Evolutionary conservation across 2,797 vertebrate species (phyloP), one percentile per base, ranked within the genome.

Genomic region (Botia kubotai): DNA sequence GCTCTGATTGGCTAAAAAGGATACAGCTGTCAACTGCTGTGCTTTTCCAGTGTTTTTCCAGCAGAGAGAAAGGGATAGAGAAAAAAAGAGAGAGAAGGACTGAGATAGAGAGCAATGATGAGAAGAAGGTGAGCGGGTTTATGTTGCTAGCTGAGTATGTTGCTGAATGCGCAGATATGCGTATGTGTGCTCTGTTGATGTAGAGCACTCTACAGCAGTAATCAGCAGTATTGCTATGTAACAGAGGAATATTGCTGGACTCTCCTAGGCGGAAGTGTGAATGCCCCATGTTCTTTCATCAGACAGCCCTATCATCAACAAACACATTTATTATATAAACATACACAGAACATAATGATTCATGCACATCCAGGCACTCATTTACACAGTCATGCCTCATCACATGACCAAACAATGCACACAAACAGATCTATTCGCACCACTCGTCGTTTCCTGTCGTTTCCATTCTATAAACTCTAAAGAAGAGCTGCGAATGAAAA

Each of bases 11-110:
- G 93, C 89, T 89, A 83, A 91, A 89, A 90, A 92, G 91, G 90
- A 90, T 76, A 66, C 92, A 91, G 89, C 90, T 92, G 91, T 94
- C 91, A 93, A 93, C 91, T 92, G 89, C 91, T 89, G 88, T 88
- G 84, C 79, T 88, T 87, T 90, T 87, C 74, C 85, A 87, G 87
- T 90, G 87, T 86, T 92, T 90, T 90, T 90, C 85, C 86, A 85
- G 70, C 36, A 73, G 26, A 65, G 50, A 72, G 23, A 82, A 57
- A 58, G 67, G 16, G 53, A 60, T 69, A 72, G 48, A 8, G 8
- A 26, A 10, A 10, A 43, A 33, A 3, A 43, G 39, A 43, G 43
- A 11, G 43, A 46, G 69, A 53, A 21, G 21, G 43, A 6, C 6
- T n/a, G 17, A 77, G 43, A 46, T 46, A 46, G 39, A 43, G 50